Percentiles rank a stretch among this genome's conserved stretches.
Conservation (phyloP, 2,113 vertebrate genomes). For the Malurus alboscapulatus region DNA sequence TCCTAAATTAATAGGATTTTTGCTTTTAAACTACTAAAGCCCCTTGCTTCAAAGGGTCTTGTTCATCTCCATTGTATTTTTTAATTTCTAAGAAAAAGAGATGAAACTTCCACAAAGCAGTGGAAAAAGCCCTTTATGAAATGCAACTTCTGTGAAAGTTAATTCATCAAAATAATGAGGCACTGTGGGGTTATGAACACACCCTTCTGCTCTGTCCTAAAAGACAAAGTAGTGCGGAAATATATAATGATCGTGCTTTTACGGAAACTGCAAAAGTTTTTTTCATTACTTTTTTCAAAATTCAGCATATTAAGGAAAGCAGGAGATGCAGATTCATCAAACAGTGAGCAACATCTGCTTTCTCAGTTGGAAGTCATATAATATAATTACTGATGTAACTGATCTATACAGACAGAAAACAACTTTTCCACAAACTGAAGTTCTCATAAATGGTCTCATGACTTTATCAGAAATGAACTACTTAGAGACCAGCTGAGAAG, state of each 20-base stretch:
- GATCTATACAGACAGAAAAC: background rate
- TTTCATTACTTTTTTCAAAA: background rate
- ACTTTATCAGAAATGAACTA: background rate
- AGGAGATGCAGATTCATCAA: background rate
- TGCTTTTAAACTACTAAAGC: background rate
- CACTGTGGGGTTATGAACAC: background rate
- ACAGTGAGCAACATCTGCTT: background rate
- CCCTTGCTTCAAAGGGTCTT: background rate
- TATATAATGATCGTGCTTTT: background rate
- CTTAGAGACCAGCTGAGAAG: background rate
- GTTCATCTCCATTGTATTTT: background rate
- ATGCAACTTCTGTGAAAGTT: background rate
- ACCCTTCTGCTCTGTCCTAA: background rate
- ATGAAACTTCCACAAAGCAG: background rate
- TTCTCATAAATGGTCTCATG: background rate
- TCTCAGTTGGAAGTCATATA: background rate
- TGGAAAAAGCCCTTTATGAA: background rate
- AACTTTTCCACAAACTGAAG: background rate
- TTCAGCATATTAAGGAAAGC: background rate
- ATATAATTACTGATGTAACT: background rate
- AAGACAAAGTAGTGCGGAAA: background rate
- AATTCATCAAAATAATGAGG: background rate
- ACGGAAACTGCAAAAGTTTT: background rate
- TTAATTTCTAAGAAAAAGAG: background rate
- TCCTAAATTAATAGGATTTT: background rate